Conservation (phyloP, 2,113 vertebrate genomes). For the Drymodes brunneopygia region DNA sequence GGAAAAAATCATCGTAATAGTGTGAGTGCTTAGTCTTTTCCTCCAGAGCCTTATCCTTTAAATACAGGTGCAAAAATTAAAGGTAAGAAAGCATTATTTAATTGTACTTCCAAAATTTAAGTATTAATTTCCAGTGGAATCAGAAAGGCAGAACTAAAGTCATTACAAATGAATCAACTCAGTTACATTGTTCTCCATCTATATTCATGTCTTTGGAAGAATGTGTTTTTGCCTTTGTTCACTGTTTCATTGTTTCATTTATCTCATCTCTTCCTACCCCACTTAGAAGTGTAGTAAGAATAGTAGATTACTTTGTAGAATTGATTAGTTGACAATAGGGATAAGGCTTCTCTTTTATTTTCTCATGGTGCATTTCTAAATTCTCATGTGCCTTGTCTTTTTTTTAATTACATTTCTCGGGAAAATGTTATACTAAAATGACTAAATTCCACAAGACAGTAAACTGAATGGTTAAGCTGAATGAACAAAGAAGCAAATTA, state of each 20-base stretch:
- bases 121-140: background rate
- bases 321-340: background rate
- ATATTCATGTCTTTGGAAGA: background rate
- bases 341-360: slow-evolving; percentile 6
- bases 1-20: too few species aligned
- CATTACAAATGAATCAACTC: background rate
- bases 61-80: background rate
- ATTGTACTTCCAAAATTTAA: background rate
- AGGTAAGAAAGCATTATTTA: background rate
- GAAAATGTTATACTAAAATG: slow-evolving; percentile 16
- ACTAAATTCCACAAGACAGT: slow-evolving; percentile 17
- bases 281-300: background rate
- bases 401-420: background rate
- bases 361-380: background rate
- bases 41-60: background rate
- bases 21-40: background rate
- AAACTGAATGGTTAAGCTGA: slow-evolving; percentile 32
- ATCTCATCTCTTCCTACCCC: background rate
- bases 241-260: slow-evolving; percentile 5
- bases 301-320: background rate
- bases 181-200: background rate
- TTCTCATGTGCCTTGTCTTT: background rate
- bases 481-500: slow-evolving; percentile 58
- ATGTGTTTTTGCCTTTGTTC: background rate
- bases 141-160: background rate